Base-by-base conservation (phyloP, 2,113 vertebrate species). In the Orycteropus afer region DNA sequence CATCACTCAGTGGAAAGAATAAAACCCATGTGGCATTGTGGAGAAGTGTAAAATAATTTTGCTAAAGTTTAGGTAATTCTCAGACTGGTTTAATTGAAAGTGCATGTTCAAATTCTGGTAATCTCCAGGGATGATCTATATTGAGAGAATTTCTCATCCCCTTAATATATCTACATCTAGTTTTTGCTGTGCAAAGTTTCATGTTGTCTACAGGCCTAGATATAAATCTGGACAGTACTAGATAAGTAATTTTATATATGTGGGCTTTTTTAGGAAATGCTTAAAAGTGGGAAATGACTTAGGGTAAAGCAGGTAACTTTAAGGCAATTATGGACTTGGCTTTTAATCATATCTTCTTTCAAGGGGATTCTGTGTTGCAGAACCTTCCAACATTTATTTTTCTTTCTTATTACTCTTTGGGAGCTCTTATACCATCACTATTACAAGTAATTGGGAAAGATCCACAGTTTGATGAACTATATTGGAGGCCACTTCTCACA, bases 401-500 rank as follows among this genome's bases (percentile, higher is more conserved):
- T 88, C n/a, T 47, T 42, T 74, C 47, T 40, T 73, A 53, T 74
- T 93, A 76, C 8, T 59, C 8, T 37, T 9, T 17, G 61, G 9
- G 73, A 59, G 37, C 32, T 71, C 8, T 78, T 55, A 77, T 12
- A n/a, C 15, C 47, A 57, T 37, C 27, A 29, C n/a, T 78, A 42
- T 45, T n/a, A 80, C 27, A 17, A 53, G 85, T 7, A 94, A 18
- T 32, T 77, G 7, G 4, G 15, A 32, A 4, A 86, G 29, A 57
- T 45, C 34, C 23, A 17, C 67, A 23, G 15, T 87, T 71, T 77
- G n/a, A 63, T 57, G 4, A 76, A 45, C 25, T 63, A 23, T 81
- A n/a, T 49, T 63, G n/a, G 55, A 89, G 29, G 51, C 18, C 0
- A 1, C 40, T 92, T 1, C 0, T 47, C 47, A 8, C n/a, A 27